phyloP scores from a whole-genome alignment of 2,113 vertebrate genomes.

The Poeciliopsis turrubarensis region DNA sequence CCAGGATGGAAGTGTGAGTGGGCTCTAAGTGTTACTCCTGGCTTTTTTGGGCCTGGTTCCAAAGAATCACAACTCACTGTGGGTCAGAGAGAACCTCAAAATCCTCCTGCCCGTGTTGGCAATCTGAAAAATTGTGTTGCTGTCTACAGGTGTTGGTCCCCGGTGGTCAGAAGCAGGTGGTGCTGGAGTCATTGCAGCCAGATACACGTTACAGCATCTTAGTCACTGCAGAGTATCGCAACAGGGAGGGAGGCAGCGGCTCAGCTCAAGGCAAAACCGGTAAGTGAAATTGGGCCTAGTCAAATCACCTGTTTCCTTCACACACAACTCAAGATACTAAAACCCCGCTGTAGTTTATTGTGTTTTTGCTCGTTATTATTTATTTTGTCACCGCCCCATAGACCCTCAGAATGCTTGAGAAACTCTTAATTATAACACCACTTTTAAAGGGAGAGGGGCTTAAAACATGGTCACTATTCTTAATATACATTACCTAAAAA shows the following conservation, averaged over 20 bases:
- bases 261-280: slow-evolving; percentile 83
- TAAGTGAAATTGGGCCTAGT: slow-evolving; percentile 52
- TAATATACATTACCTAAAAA: too few species aligned
- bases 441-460: too few species aligned
- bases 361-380: too few species aligned
- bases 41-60: not conserved
- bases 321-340: not conserved
- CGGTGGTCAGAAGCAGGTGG: slow-evolving; percentile 75
- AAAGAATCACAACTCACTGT: not conserved
- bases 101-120: fast-evolving
- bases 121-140: not conserved
- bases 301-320: not conserved
- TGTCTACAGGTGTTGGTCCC: slow-evolving; percentile 81
- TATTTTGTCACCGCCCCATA: too few species aligned
- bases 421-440: too few species aligned
- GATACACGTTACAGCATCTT: slow-evolving; percentile 86
- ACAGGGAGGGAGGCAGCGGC: slow-evolving; percentile 81
- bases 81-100: not conserved
- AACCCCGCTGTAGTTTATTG: too few species aligned
- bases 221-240: slow-evolving; percentile 85
- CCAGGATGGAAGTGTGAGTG: slow-evolving; percentile 71
- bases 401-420: too few species aligned
- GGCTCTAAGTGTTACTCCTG: fast-evolving
- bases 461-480: too few species aligned
- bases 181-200: slow-evolving; percentile 82